phyloP scores from a whole-genome alignment of 2,113 vertebrate genomes.

The Xenopus borealis region DNA sequence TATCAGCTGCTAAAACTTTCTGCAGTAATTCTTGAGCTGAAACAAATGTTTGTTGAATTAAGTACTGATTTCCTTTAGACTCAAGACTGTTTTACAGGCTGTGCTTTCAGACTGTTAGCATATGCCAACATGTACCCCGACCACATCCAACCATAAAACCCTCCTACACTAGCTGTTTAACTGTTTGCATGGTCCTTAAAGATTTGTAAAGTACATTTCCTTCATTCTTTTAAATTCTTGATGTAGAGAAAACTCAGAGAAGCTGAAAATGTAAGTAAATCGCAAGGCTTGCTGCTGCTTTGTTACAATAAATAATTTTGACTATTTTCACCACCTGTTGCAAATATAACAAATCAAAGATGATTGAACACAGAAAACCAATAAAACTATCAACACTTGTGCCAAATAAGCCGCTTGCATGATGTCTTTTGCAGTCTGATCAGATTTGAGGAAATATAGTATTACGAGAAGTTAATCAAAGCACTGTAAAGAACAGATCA shows the following conservation, averaged over 20 bases:
- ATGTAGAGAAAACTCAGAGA: conserved; percentile 62
- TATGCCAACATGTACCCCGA: conserved; percentile 54
- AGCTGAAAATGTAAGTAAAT: conserved; percentile 78
- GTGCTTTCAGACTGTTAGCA: conserved; percentile 59
- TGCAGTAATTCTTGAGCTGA: conserved; percentile 67
- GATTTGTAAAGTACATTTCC: conserved; percentile 55
- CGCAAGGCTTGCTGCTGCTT: conserved; percentile 63
- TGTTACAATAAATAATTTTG: conserved; percentile 42
- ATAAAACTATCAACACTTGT: conserved; percentile 48
- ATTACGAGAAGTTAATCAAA: conserved; percentile 32
- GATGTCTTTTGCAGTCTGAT: conserved; percentile 31
- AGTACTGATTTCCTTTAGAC: conserved; percentile 84
- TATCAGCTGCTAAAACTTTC: conserved; percentile 59
- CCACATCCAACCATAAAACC: conserved; percentile 53
- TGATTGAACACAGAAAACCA: conserved; percentile 43
- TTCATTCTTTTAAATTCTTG: conserved; percentile 55
- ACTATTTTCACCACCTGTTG: conserved; percentile 1
- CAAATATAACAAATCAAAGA: conserved; percentile 42
- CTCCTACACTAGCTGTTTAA: conserved; percentile 54
- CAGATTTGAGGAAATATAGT: conserved; percentile 26
- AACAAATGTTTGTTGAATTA: conserved; percentile 87
- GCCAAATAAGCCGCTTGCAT: conserved; percentile 23
- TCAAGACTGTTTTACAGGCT: conserved; percentile 60
- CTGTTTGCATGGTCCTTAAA: conserved; percentile 60
- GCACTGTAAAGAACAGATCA: conserved; percentile 17